Conservation (phyloP, 2,888 invertebrate genomes). For the Tenthredo amoena region DNA sequence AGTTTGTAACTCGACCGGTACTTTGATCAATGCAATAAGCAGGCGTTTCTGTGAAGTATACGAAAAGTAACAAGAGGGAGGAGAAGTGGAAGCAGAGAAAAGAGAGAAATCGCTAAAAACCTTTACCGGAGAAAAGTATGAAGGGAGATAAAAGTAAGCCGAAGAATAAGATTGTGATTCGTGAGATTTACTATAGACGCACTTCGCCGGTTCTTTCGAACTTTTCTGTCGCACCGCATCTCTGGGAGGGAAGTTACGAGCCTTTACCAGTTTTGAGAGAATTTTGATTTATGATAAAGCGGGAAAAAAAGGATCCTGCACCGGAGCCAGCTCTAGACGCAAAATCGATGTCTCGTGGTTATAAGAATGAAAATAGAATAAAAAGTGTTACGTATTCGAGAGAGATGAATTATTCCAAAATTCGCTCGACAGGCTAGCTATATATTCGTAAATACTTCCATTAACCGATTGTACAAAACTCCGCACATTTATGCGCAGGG, state of each 20-base stretch:
- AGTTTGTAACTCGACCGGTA: neutral
- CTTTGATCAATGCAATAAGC: neutral
- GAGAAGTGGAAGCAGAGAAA: neutral
- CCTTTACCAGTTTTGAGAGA: constrained; percentile 36
- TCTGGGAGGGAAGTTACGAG: neutral
- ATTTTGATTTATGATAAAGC: constrained; percentile 37
- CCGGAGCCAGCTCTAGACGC: neutral
- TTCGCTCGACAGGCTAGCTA: neutral
- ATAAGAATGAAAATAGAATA: neutral
- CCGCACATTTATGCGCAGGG: neutral
- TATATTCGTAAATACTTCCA: constrained; percentile 12
- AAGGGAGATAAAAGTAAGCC: constrained; percentile 20
- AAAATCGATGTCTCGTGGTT: constrained; percentile 10
- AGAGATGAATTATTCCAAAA: constrained; percentile 18
- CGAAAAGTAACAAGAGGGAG: neutral
- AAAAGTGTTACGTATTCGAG: neutral
- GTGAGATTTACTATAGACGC: constrained; percentile 27
- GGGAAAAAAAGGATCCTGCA: neutral
- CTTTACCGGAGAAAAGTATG: neutral
- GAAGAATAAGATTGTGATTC: constrained; percentile 32
- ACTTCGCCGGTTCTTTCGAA: constrained; percentile 6
- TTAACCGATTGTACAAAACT: constrained; percentile 6
- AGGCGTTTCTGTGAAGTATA: neutral
- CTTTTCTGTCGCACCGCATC: neutral
- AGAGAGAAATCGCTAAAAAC: neutral